These are phyloP conservation scores for Trilocha varians DNA, from an alignment of 2,888 invertebrate species.

Conservation along the genomic window DNA sequence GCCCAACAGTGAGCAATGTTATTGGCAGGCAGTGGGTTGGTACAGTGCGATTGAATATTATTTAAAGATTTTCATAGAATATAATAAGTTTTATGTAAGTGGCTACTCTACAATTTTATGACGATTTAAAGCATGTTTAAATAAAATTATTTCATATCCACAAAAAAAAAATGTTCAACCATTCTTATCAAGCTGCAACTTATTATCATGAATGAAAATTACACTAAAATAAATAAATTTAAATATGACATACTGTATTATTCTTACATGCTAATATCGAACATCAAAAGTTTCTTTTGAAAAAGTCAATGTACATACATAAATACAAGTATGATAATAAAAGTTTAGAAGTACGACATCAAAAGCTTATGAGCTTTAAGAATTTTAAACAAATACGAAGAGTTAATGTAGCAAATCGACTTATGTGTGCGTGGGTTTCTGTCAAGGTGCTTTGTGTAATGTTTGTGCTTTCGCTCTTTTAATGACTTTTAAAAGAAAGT, in stretches of 20 bases:
- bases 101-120: too few relatives aligned
- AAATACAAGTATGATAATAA: constrained; percentile 3
- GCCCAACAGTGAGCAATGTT: too few relatives aligned
- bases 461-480: background rate
- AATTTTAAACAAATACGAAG: constrained; percentile 1
- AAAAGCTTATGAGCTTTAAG: constrained; percentile 1
- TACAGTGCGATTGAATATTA: too few relatives aligned
- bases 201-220: too few relatives aligned
- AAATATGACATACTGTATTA: background rate
- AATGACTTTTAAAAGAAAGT: too few relatives aligned
- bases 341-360: constrained; percentile 3
- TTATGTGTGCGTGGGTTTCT: background rate
- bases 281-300: constrained; percentile 12
- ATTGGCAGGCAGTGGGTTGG: too few relatives aligned
- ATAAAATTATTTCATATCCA: too few relatives aligned
- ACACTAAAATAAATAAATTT: background rate
- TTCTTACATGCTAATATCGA: background rate
- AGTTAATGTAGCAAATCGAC: background rate
- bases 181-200: too few relatives aligned
- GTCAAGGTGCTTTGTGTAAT: background rate
- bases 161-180: background rate
- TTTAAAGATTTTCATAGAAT: too few relatives aligned
- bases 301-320: constrained; percentile 3
- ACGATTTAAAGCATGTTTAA: too few relatives aligned
- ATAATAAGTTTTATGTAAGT: too few relatives aligned